phyloP scores from a whole-genome alignment of 2,113 vertebrate species.

The Pseudolaguvia tuberculata region DNA sequence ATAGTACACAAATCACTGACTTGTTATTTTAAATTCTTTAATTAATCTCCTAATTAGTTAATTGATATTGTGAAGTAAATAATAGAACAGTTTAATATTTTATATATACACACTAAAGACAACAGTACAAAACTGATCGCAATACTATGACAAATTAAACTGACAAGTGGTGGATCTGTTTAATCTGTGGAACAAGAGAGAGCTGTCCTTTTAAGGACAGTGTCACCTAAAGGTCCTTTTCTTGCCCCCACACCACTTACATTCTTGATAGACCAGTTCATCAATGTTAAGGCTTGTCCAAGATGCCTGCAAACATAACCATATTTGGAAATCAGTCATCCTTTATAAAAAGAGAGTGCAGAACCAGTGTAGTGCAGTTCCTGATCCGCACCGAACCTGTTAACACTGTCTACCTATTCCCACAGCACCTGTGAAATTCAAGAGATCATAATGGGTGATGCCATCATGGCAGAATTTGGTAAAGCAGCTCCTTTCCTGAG shows the following conservation, averaged over 20 bases:
- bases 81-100: background rate
- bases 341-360: slow-evolving; percentile 39
- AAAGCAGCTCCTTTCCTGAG: slow-evolving; percentile 66
- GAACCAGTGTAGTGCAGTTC: slow-evolving; percentile 7
- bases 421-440: slow-evolving; percentile 13
- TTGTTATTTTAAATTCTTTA: background rate
- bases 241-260: slow-evolving; percentile 41
- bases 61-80: background rate
- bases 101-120: background rate
- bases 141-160: background rate
- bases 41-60: background rate
- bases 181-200: slow-evolving; percentile 9
- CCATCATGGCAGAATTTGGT: slow-evolving; percentile 68
- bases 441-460: slow-evolving; percentile 59
- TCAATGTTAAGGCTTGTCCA: slow-evolving; percentile 1
- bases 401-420: slow-evolving; percentile 17
- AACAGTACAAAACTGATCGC: background rate
- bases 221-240: slow-evolving; percentile 43
- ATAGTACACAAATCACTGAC: background rate
- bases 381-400: background rate
- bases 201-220: slow-evolving; percentile 42
- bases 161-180: background rate
- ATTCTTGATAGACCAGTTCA: slow-evolving; percentile 32
- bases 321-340: slow-evolving; percentile 38
- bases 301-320: slow-evolving; percentile 31